Percentiles rank a stretch among this genome's conserved stretches.
phyloP scores from a whole-genome alignment of 2,888 invertebrate species.

The Leptinotarsa haldemani region DNA sequence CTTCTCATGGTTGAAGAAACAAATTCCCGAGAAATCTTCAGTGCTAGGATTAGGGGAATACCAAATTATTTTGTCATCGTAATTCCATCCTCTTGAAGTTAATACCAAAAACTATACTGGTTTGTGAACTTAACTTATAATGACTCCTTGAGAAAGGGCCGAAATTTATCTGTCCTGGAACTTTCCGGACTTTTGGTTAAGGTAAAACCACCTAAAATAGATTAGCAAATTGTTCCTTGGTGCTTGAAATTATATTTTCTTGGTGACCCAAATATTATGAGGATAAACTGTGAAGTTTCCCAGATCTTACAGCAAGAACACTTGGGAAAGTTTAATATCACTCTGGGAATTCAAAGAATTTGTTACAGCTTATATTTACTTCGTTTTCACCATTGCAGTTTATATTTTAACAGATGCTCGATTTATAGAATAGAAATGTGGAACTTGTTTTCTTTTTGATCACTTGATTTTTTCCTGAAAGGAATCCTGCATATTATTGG shows the following conservation, averaged over 20 bases:
- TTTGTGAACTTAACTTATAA: constrained; percentile 19
- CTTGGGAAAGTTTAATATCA: constrained; percentile 6
- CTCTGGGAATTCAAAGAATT: background rate
- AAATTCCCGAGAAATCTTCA: background rate
- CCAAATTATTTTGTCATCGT: background rate
- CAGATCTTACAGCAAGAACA: constrained; percentile 5
- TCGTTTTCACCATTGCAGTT: background rate
- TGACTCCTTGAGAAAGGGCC: constrained; percentile 17
- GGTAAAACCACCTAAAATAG: constrained; percentile 25
- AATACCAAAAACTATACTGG: constrained; percentile 1
- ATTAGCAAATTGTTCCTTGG: constrained; percentile 26
- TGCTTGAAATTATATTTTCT: constrained; percentile 29
- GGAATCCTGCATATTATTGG: too few species aligned
- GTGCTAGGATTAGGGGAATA: constrained; percentile 6
- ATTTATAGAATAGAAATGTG: background rate
- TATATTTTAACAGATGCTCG: background rate
- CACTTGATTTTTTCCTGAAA: too few species aligned
- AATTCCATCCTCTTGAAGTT: background rate
- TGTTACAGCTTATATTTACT: background rate
- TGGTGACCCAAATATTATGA: constrained; percentile 19
- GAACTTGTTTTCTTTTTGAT: too few species aligned
- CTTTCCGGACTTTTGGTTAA: constrained; percentile 15
- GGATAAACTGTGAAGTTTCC: constrained; percentile 8
- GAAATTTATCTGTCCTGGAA: constrained; percentile 19
- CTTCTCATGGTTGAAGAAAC: background rate